These are phyloP conservation scores for Alentia gelatinosa DNA, from an alignment of 2,888 invertebrate genomes.

Conservation along the genomic window DNA sequence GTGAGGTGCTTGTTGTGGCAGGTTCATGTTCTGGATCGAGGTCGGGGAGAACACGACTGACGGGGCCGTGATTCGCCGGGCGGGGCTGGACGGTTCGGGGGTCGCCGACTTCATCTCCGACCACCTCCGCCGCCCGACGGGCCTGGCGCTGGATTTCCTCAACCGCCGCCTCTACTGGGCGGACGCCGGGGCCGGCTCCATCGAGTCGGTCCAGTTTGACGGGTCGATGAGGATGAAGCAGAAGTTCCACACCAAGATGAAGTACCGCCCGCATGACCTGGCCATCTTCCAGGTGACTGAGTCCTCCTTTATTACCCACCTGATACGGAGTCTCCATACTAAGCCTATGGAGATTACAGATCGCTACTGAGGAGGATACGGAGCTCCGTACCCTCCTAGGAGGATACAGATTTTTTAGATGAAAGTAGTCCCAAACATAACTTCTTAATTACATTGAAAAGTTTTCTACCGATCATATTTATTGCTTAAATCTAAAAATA, in stretches of 20 bases:
- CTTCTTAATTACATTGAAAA: no score
- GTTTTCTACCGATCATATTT: no score
- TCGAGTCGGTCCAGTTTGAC: not conserved
- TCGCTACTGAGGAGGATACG: no score
- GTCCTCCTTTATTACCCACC: no score
- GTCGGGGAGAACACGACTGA: not conserved
- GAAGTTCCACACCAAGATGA: not conserved
- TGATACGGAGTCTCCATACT: no score
- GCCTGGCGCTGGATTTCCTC: conserved; percentile 56
- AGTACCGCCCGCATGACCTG: conserved; percentile 32
- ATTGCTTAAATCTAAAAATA: no score
- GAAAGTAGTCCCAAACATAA: no score
- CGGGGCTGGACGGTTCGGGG: conserved; percentile 56
- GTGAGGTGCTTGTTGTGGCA: no score
- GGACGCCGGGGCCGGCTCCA: not conserved
- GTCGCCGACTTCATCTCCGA: not conserved
- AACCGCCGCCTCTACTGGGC: not conserved
- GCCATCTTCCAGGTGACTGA: conserved; percentile 57
- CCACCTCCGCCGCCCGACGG: conserved; percentile 53
- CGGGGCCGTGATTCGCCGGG: conserved; percentile 9
- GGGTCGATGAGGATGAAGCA: not conserved
- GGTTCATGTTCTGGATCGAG: conserved; percentile 63
- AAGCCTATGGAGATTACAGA: no score
- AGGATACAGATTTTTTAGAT: no score
- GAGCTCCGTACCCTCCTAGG: no score